These are phyloP conservation scores for Hemiprocne comata DNA, from an alignment of 2,113 vertebrate genomes.

Conservation along the genomic window DNA sequence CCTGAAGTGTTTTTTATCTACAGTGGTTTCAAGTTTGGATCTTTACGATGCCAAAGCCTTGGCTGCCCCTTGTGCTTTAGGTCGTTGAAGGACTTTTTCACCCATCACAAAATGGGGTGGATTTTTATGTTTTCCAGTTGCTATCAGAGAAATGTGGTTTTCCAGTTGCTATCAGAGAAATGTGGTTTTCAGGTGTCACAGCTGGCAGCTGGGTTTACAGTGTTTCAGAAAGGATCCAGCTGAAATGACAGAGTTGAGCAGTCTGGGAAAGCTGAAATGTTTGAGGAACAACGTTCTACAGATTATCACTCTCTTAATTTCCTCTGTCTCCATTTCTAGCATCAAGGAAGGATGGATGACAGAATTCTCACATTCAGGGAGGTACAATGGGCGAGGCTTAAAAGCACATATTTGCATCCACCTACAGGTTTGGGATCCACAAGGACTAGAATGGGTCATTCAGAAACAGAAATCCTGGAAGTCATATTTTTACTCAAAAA, in stretches of 20 bases:
- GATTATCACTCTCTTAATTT: neutral
- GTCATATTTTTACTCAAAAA: neutral
- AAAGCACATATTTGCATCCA: neutral
- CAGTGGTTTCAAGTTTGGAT: neutral
- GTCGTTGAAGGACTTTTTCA: neutral
- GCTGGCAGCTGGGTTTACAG: neutral
- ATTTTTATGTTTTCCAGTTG: neutral
- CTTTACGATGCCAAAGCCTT: neutral
- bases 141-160: neutral
- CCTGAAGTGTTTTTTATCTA: neutral
- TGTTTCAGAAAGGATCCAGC: neutral
- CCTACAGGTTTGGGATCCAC: neutral
- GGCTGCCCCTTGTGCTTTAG: neutral
- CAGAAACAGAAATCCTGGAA: neutral
- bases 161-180: no score
- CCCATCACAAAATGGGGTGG: neutral
- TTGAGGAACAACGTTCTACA: neutral
- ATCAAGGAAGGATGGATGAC: neutral
- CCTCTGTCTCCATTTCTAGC: neutral
- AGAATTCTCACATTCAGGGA: neutral
- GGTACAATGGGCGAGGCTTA: neutral
- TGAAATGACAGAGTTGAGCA: neutral
- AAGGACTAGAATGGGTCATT: neutral
- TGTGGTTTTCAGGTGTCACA: no score
- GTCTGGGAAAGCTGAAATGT: neutral